Conservation (phyloP, 2,113 vertebrate species). For the Pituophis catenifer region DNA sequence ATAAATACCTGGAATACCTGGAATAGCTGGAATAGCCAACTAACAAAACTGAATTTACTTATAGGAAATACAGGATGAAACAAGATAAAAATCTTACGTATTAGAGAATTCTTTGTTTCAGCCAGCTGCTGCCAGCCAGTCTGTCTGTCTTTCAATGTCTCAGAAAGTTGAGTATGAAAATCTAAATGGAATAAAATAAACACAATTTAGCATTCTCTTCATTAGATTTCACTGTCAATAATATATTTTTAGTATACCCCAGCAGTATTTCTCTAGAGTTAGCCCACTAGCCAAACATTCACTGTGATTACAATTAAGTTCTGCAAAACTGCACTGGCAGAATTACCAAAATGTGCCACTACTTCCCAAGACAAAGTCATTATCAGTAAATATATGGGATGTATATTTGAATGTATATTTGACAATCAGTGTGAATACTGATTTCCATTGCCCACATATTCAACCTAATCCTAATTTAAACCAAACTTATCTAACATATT, state of each 20-base stretch:
- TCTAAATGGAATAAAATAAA: constrained; percentile 71
- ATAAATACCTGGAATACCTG: too few relatives aligned
- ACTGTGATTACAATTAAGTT: not conserved
- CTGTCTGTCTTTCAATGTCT: constrained; percentile 74
- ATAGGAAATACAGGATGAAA: constrained; percentile 53
- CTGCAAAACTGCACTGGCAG: not conserved
- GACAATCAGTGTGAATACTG: not conserved
- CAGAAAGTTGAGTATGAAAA: constrained; percentile 73
- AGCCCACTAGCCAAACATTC: not conserved
- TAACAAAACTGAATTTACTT: constrained; percentile 35
- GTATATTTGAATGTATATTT: too few relatives aligned
- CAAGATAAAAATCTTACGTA: constrained; percentile 72
- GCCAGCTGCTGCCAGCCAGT: constrained; percentile 73
- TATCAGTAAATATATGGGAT: not conserved
- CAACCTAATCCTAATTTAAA: not conserved
- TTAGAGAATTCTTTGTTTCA: constrained; percentile 73
- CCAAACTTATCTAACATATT: not conserved
- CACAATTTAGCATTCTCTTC: constrained; percentile 61
- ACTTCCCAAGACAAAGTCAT: not conserved
- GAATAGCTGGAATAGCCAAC: constrained; percentile 18
- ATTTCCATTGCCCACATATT: not conserved
- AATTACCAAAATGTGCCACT: not conserved
- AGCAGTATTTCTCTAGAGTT: constrained; percentile 19
- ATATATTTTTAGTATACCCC: constrained; percentile 4
- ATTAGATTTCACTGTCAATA: constrained; percentile 10